Conservation (phyloP, 2,113 vertebrate species). For the Podarcis muralis region DNA sequence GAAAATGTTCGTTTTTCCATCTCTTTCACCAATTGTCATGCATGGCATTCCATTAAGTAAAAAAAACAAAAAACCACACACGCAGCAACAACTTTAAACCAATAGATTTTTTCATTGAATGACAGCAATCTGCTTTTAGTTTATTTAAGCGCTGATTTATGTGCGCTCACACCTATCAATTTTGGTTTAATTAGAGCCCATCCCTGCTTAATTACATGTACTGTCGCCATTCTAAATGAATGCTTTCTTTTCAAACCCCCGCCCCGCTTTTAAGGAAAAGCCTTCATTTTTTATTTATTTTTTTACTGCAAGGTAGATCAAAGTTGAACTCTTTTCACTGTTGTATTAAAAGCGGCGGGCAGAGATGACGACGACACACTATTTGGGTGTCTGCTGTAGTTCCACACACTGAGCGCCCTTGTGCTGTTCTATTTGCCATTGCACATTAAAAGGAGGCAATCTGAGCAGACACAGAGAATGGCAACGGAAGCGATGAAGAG, state of each 20-base stretch:
- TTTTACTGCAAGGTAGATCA: conserved; percentile 63
- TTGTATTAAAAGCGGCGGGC: conserved; percentile 25
- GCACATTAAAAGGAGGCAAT: background rate
- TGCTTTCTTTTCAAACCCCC: background rate
- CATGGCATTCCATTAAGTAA: background rate
- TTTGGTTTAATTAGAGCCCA: conserved; percentile 74
- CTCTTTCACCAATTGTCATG: background rate
- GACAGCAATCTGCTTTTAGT: conserved; percentile 71
- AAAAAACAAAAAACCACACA: background rate
- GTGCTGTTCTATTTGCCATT: background rate
- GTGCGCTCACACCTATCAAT: conserved; percentile 73
- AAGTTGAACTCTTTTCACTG: conserved; percentile 60
- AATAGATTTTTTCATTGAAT: conserved; percentile 71
- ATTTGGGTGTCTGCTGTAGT: background rate
- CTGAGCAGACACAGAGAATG: background rate
- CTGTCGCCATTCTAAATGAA: conserved; percentile 68
- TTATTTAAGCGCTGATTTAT: conserved; percentile 76
- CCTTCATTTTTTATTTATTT: conserved; percentile 17
- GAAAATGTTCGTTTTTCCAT: background rate
- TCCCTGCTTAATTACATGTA: conserved; percentile 73
- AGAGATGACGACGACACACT: no score
- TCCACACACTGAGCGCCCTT: background rate
- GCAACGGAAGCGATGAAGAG: background rate
- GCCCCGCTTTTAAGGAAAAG: no score
- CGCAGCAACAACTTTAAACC: conserved; percentile 47